Base-by-base conservation (phyloP, 2,888 invertebrate genomes). In the Mongoloraphidia duomilia region DNA sequence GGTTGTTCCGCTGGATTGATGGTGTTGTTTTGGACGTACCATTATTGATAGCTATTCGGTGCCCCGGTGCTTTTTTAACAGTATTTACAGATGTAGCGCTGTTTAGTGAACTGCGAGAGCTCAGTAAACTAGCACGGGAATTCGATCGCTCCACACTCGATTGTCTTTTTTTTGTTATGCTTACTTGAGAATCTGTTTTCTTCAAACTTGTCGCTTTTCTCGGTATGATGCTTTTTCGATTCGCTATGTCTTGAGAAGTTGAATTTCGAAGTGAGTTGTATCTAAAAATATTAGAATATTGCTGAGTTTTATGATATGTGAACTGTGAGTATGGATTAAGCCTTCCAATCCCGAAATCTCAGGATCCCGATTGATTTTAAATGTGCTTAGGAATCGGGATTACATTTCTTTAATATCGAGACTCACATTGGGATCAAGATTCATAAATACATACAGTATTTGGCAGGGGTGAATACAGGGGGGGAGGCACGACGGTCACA, bases 51-150 rank as follows among this genome's bases (percentile, higher is more conserved):
- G 40, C 63, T 64, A 13, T 70, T 66, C 52, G 68, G 52, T 53
- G 71, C 59, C 62, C 70, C 61, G 81, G 77, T 50, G 82, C 75
- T 52, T 82, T 80, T 54, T 83, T 76, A 1, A 89, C 88, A 0
- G 89, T 89, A 47, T 82, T 84, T 0, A 80, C 79, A 2, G 83
- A 83, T 1, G 84, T 80, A 3, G 85, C 80, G 63, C 88, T 89
- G 61, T 88, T 88, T 47, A 90, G 68, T 0, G 89, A 90, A 59
- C 87, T 88, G 34, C 86, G 73, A 0, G 90, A 90, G 60, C 89
- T 88, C 26, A 86, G 75, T 12, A 90, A 68, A 47, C 88, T 88
- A 40, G 85, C 82, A 38, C 86, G 71, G 0, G 89, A 89, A 12
- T 82, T 79, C 6, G 85, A 87, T 38, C 86, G 73, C 59, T 87